Base-by-base conservation (phyloP, 2,113 vertebrate genomes). In the Amia ocellicauda region DNA sequence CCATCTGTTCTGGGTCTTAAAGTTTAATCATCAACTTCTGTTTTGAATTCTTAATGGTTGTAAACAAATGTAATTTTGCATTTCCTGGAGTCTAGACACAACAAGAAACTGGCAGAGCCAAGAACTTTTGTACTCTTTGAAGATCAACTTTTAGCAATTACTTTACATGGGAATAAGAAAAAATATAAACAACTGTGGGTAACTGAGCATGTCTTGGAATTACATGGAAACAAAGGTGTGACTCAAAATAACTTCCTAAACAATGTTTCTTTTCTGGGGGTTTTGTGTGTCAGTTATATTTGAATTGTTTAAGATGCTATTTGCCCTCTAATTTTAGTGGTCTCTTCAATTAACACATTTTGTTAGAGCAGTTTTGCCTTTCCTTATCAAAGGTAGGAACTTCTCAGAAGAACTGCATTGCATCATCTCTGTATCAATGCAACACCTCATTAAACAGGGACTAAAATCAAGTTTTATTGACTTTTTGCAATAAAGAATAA, bases 51-150 rank as follows among this genome's bases (percentile, higher is more conserved):
- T 84, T 86, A 83, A 82, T 86, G 84, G 87, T 81, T 82, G 87
- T 88, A 88, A 90, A 88, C 88, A 88, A 88, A 85, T 77, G 81
- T 89, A 90, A 88, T 89, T 78, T 82, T 88, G 88, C 81, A 88
- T 88, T 90, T 90, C 87, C 88, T 90, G 88, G 60, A 80, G 88
- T 89, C 88, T 90, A 90, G 88, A 90, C 88, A 88, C 78, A 87
- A 87, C 83, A 89, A 72, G 75, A 83, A 69, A 67, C 79, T 80
- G 81, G 83, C 80, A 86, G 67, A 70, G 68, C 71, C 70, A 71
- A 69, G 75, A 73, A 72, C 66, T 66, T 76, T 79, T 78, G 79
- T 83, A 75, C 31, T 62, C 49, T 36, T 36, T 59, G 69, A 72
- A 73, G 70, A 80, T 76, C 60, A 73, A 75, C 69, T 83, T 78